Conservation (phyloP, 1,140 invertebrate genomes). For the Tenebrio molitor region DNA sequence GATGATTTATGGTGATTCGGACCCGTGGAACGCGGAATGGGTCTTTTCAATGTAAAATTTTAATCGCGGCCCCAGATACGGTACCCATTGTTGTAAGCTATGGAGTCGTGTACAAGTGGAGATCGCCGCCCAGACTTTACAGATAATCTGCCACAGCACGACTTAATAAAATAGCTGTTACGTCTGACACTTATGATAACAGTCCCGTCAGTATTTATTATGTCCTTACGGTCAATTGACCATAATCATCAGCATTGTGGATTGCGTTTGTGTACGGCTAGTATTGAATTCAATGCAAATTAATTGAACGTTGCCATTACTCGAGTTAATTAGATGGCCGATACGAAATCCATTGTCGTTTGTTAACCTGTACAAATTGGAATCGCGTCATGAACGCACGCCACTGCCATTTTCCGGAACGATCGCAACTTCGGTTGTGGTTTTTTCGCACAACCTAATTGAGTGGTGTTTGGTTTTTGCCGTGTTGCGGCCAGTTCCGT, state of each 20-base stretch:
- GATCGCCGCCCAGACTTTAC: constrained; percentile 26
- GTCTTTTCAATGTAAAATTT: constrained; percentile 4
- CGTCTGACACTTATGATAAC: constrained; percentile 55
- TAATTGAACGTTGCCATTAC: constrained; percentile 54
- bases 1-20: constrained; percentile 12
- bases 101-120: constrained; percentile 5
- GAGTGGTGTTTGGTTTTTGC: too few species aligned
- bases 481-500: too few species aligned
- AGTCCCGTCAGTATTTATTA: constrained; percentile 51
- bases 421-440: neutral
- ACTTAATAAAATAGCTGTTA: constrained; percentile 54
- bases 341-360: constrained; percentile 58
- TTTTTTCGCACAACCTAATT: too few species aligned
- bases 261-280: constrained; percentile 33
- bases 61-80: neutral
- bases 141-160: constrained; percentile 46
- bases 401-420: neutral
- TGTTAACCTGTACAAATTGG: constrained; percentile 56
- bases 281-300: constrained; percentile 59
- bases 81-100: constrained; percentile 17
- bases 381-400: constrained; percentile 3
- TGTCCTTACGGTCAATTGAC: constrained; percentile 54
- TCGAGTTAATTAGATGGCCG: constrained; percentile 54
- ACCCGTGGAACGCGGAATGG: constrained; percentile 3
- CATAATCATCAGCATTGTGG: constrained; percentile 49